Evolutionary conservation across 2,888 invertebrate species (phyloP), one percentile per base, ranked within the genome.

Genomic region (Drosophila vallismaia): DNA sequence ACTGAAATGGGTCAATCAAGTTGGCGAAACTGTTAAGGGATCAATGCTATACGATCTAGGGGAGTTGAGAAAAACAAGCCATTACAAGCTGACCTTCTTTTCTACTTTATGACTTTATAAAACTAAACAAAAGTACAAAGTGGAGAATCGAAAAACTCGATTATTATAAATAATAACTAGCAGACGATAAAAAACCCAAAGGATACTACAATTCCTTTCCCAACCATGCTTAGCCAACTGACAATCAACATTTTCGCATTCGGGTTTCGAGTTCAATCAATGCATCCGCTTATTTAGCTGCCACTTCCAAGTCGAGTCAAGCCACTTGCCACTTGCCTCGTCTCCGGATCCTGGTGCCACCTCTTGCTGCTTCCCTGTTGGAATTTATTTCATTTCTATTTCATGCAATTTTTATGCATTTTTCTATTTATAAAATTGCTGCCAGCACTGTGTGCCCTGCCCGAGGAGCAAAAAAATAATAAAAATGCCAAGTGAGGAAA

Each of bases 341-440:
- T 8, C 36, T 19, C 14, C 8, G 7, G 38, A 7, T 6, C 12
- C 24, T 26, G 14, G 4, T 12, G 36, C 31, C 59, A 49, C 50
- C 57, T 64, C 54, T 60, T 67, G 42, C 31, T n/a, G 56, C 28
- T 14, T 7, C 46, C 68, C 64, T 44, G 52, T 45, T 52, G 56
- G 64, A 75, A 74, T 79, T 79, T 75, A 75, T 82, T 82, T 76
- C 79, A 71, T 64, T 85, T 70, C 77, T 77, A 74, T 81, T 68
- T 69, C 79, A 79, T 79, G 77, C 75, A 51, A 64, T 60, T 73
- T 78, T 73, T 76, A 68, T 72, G 59, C 59, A 66, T 56, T 51
- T 60, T 50, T 60, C 60, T 74, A 70, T 80, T 68, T 69, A 69
- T 74, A 75, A 72, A 79, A 72, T 66, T 66, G 71, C 66, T 64